Evolutionary conservation across 2,113 vertebrate genomes (phyloP), one percentile per base, ranked within the genome.

Genomic region (Mus pahari): DNA sequence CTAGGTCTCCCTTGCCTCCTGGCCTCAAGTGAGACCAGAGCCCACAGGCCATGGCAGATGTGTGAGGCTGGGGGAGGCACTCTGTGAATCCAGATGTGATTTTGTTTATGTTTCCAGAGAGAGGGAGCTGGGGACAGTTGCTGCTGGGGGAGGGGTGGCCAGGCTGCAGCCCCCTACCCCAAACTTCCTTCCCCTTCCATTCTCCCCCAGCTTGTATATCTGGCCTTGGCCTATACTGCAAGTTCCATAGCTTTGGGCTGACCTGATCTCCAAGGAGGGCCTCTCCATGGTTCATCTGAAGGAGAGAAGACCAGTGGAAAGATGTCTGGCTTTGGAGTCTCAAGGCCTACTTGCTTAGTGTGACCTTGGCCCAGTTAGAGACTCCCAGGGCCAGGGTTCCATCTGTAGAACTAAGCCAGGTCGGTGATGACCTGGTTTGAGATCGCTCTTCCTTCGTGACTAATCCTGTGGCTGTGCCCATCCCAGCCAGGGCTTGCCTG

Each of bases 31-130:
- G 88, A 92, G 91, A 95, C 96, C 96, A 92, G 96, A 92, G 82
- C 95, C 92, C 73, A 66, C 79, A 92, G 82, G 95, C 90, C 92
- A 94, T 94, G 92, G 92, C 96, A 96, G 94, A 97, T 89, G 94
- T 95, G 94, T 92, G 95, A 92, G 92, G 89, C 89, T 89, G 71
- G 62, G 89, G 92, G 89, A 96, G 94, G 96, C 77, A 64, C 95
- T 86, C 62, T 95, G n/a, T 36, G 82, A 97, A 94, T 97, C 95
- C 97, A 97, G 96, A 97, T 97, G 97, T 97, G 94, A 91, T 86
- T 97, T 78, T 98, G 97, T 98, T 98, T 97, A 98, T 97, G 95
- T 97, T 98, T 97, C 94, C 94, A 97, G 94, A 98, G 96, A 96
- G 96, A 96, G 26, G 28, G 60, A 92, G 89, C 86, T 96, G 94